Base-by-base conservation (phyloP, 2,888 invertebrate genomes). In the Tortrix viridana region DNA sequence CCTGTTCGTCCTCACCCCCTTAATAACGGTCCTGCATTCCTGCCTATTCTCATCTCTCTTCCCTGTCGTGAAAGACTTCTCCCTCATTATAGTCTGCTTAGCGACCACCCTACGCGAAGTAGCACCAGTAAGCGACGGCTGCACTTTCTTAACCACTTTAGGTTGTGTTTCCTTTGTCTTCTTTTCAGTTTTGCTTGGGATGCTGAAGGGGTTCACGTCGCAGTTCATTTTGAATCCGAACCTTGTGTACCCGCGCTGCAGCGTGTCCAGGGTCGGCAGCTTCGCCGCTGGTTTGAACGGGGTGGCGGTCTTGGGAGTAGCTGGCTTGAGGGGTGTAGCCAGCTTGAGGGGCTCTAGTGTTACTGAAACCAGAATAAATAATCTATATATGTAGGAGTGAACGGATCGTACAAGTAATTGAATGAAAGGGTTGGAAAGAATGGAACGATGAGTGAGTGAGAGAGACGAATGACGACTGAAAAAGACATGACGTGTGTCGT, bases 1-100 rank as follows among this genome's bases (percentile, higher is more conserved):
- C 43, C 95, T 89, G 80, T 96, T 96, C 0, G 94, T 94, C 41
- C 96, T 86, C 0, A 96, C 95, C 0, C 95, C 95, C 67, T 94
- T 94, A 0, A 96, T 86, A 5, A 92, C 75, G 0, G 86, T 87
- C 53, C 94, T 87, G 49, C 80, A 89, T 59, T 91, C 86, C 18
- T 81, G 85, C 59, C 92, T 84, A 19, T 71, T 81, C 1, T 69
- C 67, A 16, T 73, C 76, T 12, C 85, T 79, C 61, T 81, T 88
- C 14, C 84, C 85, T 0, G 84, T 71, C 19, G 66, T 72, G 32
- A 84, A 82, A 0, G 86, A 82, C 55, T 89, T 89, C 63, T 90
- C 89, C 47, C 88, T 79, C 85, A 88, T 84, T 0, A 88, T 78
- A 0, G 79, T 70, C 37, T 84, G 84, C 54, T 86, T 88, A 0